A percentile compares a stretch with the other conserved stretches of the same genome.
phyloP scores from a whole-genome alignment of 92 coral and sea anemone genomes.

The Metridium senile region DNA sequence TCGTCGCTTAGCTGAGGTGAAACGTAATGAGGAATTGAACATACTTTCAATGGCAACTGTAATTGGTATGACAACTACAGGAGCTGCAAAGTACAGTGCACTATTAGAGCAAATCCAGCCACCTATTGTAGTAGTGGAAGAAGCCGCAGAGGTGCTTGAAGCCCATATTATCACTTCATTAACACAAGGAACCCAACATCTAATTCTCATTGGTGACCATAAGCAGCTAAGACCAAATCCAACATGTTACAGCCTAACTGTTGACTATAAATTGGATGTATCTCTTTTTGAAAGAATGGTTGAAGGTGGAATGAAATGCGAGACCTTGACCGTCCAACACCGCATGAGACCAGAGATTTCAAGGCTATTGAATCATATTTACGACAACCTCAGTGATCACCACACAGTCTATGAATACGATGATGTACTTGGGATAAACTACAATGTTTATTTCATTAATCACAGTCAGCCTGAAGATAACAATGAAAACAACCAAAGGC shows the following conservation, averaged over 20 bases:
- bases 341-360: constrained; percentile 94
- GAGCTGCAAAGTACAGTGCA: constrained; percentile 83
- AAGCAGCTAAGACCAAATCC: constrained; percentile 92
- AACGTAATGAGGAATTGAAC: constrained; percentile 56
- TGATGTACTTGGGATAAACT: constrained; percentile 57
- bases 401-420: constrained; percentile 53
- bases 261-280: constrained; percentile 59
- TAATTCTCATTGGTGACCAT: constrained; percentile 91
- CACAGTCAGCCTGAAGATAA: constrained; percentile 55
- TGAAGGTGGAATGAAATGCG: constrained; percentile 78
- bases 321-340: no score
- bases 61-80: constrained; percentile 63
- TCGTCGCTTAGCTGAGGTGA: constrained; percentile 64
- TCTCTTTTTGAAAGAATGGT: constrained; percentile 95
- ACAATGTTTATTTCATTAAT: constrained; percentile 71
- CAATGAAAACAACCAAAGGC: background rate
- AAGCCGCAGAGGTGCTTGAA: constrained; percentile 92
- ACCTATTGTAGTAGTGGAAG: constrained; percentile 79
- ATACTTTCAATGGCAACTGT: constrained; percentile 70
- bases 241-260: constrained; percentile 73
- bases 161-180: constrained; percentile 88
- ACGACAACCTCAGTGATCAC: constrained; percentile 76
- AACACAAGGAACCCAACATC: constrained; percentile 73
- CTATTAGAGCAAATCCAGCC: constrained; percentile 78
- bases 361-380: constrained; percentile 63